phyloP scores from a whole-genome alignment of 2,113 vertebrate genomes.

The Dasyprocta punctata region DNA sequence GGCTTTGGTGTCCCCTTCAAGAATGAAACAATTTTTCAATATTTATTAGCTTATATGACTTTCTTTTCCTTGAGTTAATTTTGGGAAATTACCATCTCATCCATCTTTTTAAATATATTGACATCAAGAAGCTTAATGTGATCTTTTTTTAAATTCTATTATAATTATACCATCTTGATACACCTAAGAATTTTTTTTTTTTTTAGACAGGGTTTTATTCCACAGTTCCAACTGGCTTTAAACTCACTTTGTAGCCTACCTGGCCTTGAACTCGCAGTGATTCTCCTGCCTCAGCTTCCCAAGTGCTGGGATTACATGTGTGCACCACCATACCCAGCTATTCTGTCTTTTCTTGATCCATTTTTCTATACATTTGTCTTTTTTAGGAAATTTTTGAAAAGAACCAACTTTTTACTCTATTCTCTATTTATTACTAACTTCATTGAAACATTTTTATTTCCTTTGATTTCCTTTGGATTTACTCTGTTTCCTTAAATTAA shows the following conservation, averaged over 20 bases:
- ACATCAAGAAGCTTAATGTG: neutral
- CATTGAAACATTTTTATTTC: neutral
- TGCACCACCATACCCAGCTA: neutral
- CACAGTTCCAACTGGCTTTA: neutral
- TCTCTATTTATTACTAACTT: slow-evolving; percentile 3
- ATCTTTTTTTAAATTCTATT: neutral
- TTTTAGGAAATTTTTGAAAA: slow-evolving; percentile 8
- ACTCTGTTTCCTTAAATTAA: slow-evolving; percentile 21
- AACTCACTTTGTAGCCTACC: neutral
- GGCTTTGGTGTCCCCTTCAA: neutral
- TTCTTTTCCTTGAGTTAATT: neutral
- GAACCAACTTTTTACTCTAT: neutral
- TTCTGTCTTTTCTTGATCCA: neutral
- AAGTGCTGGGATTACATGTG: neutral
- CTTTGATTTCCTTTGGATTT: slow-evolving; percentile 5
- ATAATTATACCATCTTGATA: neutral
- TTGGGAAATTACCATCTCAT: slow-evolving; percentile 1
- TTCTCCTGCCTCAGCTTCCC: neutral
- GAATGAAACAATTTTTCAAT: neutral
- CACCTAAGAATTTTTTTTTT: neutral
- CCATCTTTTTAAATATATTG: neutral
- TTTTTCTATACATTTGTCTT: neutral
- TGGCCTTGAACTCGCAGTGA: neutral
- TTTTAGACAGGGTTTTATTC: neutral
- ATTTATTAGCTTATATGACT: neutral